Conservation (phyloP, 2,888 invertebrate genomes). For the Lasioglossum calceatum region DNA sequence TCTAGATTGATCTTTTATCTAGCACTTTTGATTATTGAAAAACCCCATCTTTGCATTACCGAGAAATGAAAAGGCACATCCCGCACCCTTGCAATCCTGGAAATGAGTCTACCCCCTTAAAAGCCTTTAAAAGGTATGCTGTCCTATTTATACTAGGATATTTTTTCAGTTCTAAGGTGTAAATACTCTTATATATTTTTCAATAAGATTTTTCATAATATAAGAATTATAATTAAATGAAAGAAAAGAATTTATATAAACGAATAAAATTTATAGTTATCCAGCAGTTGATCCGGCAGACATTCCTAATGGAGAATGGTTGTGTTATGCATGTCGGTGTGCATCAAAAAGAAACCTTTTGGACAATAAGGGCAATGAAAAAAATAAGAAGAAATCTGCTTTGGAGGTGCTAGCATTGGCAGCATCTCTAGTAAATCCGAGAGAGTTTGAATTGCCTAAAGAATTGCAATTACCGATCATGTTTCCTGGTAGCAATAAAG, state of each 20-base stretch:
- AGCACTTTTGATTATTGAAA: too few species aligned
- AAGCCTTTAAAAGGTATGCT: not conserved
- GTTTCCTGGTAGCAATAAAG: slow-evolving; percentile 94
- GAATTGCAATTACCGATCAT: slow-evolving; percentile 91
- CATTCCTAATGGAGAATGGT: slow-evolving; percentile 96
- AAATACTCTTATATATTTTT: not conserved
- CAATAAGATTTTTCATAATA: not conserved
- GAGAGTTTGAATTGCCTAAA: slow-evolving; percentile 94
- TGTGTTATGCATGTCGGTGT: slow-evolving; percentile 93
- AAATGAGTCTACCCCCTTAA: too few species aligned
- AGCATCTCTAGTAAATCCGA: slow-evolving; percentile 94
- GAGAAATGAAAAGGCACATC: too few species aligned
- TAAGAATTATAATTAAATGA: not conserved
- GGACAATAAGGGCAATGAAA: slow-evolving; percentile 65
- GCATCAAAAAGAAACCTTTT: slow-evolving; percentile 81
- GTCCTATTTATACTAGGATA: not conserved
- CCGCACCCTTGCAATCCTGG: too few species aligned
- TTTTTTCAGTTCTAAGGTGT: not conserved
- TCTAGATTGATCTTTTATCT: too few species aligned
- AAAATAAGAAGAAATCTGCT: slow-evolving; percentile 84
- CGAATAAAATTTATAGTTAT: slow-evolving; percentile 88
- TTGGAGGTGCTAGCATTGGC: slow-evolving; percentile 93
- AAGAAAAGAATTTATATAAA: slow-evolving; percentile 17
- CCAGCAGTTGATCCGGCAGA: slow-evolving; percentile 96
- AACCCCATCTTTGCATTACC: too few species aligned